Base-by-base conservation (phyloP, 1,140 invertebrate species). In the Macrotrachela quadricornifera region DNA sequence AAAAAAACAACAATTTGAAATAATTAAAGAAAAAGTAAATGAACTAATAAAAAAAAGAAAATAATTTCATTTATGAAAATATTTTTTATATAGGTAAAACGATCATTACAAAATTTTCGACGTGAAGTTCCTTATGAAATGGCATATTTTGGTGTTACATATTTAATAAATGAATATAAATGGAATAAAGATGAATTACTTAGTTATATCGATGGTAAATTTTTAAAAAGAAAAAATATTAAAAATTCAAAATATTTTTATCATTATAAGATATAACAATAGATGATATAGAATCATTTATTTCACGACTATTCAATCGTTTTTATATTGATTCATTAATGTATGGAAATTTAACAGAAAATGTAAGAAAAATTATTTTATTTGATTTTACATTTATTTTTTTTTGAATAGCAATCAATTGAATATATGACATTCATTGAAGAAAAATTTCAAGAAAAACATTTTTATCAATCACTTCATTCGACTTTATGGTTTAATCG, bases 1-100 rank as follows among this genome's bases (percentile, higher is more conserved):
- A 42, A 79, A 91, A 63, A 76, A 77, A 0, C 78, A 83, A 59
- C 72, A 88, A 59, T 94, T 92, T 69, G 78, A 80, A 48, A 85
- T 94, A 59, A 71, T 86, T 53, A 91, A 90, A 68, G 87, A 94
- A 70, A 71, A 81, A 30, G 21, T 30, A 30, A 30, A 30, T 86
- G 75, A 69, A 10, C 72, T 77, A 16, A 61, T 77, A 1, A 73
- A 78, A n/a, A n/a, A n/a, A n/a, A n/a, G n/a, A n/a, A n/a, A n/a
- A n/a, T n/a, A n/a, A n/a, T n/a, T n/a, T n/a, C n/a, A n/a, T n/a
- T n/a, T n/a, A 36, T 11, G 39, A 10, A 36, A 13, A 6, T n/a
- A 17, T 50, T 0, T 36, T 45, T 12, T 44, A n/a, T n/a, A n/a
- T 52, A 37, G 13, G 9, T 52, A 21, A 15, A 42, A 46, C 18